Base-by-base conservation (phyloP, 2,888 invertebrate genomes). In the Carterocephalus palaemon region DNA sequence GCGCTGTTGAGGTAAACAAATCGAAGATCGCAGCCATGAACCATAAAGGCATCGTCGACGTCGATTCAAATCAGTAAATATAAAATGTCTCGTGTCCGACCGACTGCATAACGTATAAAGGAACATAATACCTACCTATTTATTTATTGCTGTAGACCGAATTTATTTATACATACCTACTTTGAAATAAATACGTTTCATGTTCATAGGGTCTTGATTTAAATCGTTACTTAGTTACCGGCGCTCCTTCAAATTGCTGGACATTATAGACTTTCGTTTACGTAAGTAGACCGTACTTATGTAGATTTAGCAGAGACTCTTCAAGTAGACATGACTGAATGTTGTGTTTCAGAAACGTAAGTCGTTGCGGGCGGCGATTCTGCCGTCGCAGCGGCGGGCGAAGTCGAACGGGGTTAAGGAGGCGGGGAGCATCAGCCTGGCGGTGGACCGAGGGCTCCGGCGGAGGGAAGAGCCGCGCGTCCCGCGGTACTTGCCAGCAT, bases 1-100 rank as follows among this genome's bases (percentile, higher is more conserved):
- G 97, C 54, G 94, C 94, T 56, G 95, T 98, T 60, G 97, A 98
- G 92, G 98, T 97, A 88, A 88, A 81, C 74, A 75, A 75, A 62
- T 65, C 69, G 54, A 83, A 82, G 63, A 62, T 71, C 49, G 72
- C 73, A 56, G 66, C 67, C 59, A 60, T 72, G 63, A 71, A 72
- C 61, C 65, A 70, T 67, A 43, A 54, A 57, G 47, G 47, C 51
- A 47, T 57, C 62, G n/a, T n/a, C n/a, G n/a, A n/a, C n/a, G n/a
- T n/a, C n/a, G 48, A 50, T 51, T 49, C 55, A 51, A 59, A 60
- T 56, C 56, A 42, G 41, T 52, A 78, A 75, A 61, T 60, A 49
- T 59, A 55, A 56, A 37, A 46, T 40, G 48, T 45, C 37, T 51
- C 46, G 60, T 64, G 70, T 59, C 62, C 62, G 67, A 58, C 63